Conservation (phyloP, 2,113 vertebrate species). For the Sorex araneus region DNA sequence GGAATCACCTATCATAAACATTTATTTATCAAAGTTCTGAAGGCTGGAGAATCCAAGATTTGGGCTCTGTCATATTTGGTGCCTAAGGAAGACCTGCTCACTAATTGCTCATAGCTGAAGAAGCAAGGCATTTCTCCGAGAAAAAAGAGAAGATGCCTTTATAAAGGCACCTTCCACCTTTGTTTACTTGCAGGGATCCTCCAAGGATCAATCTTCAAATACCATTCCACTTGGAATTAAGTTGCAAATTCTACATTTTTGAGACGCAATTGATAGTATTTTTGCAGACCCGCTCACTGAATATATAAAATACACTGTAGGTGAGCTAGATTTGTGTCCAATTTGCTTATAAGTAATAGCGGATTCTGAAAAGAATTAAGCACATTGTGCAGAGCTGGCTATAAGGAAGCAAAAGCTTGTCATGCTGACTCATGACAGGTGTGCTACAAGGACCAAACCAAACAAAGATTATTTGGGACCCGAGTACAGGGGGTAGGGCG, state of each 20-base stretch:
- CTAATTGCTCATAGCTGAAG: background rate
- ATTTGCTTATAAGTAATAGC: background rate
- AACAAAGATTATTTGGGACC: too few relatives aligned
- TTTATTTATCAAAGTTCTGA: background rate
- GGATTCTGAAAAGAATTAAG: background rate
- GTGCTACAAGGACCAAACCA: too few relatives aligned
- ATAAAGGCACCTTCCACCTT: background rate
- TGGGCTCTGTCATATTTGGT: fast-evolving
- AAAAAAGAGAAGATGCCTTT: too few relatives aligned
- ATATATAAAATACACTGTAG: background rate
- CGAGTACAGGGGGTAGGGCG: too few relatives aligned
- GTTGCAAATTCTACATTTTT: background rate
- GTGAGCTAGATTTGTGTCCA: background rate
- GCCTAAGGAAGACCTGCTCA: background rate
- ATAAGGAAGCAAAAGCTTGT: background rate
- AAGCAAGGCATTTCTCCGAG: too few relatives aligned
- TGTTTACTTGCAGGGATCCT: background rate
- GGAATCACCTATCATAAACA: background rate
- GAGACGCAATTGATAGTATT: background rate
- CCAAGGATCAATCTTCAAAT: background rate
- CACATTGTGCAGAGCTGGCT: background rate
- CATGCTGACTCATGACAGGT: too few relatives aligned
- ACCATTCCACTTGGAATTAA: background rate
- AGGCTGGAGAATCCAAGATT: background rate
- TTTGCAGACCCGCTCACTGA: background rate